Evolutionary conservation across 2,113 vertebrate species (phyloP), one percentile per base, ranked within the genome.

Genomic region (Thalassoma bifasciatum): DNA sequence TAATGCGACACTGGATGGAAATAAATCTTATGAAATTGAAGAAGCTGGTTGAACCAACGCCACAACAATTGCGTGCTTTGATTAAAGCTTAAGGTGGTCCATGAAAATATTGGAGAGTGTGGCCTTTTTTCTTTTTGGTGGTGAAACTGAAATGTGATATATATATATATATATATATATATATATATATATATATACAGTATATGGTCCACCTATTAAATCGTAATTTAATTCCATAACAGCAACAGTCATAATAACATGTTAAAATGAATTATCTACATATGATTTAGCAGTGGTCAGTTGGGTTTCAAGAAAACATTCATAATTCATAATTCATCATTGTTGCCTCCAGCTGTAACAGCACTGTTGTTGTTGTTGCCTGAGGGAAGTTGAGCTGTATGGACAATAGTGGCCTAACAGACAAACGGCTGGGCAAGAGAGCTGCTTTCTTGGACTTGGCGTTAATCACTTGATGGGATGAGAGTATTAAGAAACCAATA

Each of bases 401-500:
- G 65, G 65, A 58, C 52, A 26, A 30, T 22, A n/a, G 30, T 57
- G 59, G 23, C 49, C 61, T 79, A 74, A 82, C 72, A 82, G 70
- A 57, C 58, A 65, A 65, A 56, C 14, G 22, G 44, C 64, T 63
- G 44, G 23, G 30, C 37, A 62, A 67, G 56, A 67, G 21, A 21
- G 53, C 53, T 13, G 38, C 47, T 59, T 42, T 19, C 54, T 44
- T 60, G 73, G 52, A 16, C 37, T 30, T 40, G 63, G 26, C 30
- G 66, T 58, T 59, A 81, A 86, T 89, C 78, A 63, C 72, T 23
- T 36, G 23, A 66, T 50, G 66, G 66, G 85, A 85, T 82, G 72
- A 81, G 54, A 66, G 69, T 80, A 83, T 75, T 79, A 66, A 80
- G 44, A 66, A 83, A 58, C 40, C 62, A 86, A 66, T 54, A 34